Evolutionary conservation across 1,140 invertebrate species (phyloP).

Genomic region (Hesperophylax magnus): DNA sequence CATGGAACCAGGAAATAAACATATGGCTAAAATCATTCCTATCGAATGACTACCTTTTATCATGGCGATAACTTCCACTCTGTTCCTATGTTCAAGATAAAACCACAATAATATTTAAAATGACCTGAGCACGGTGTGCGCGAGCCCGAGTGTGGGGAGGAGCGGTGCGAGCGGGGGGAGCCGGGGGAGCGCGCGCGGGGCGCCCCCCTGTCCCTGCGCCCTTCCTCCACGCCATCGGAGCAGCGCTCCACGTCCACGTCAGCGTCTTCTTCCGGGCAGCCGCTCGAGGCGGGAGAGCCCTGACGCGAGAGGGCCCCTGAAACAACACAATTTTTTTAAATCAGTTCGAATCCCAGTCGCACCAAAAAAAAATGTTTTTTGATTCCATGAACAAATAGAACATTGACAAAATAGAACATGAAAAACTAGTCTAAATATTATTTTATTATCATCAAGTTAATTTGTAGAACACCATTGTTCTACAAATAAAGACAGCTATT

Average conservation of each 20-base stretch:
- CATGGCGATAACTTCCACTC: too few relatives aligned
- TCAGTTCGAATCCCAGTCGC: background rate
- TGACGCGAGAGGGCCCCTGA: conserved; percentile 66
- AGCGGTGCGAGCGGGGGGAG: conserved; percentile 60
- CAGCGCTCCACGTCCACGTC: conserved; percentile 70
- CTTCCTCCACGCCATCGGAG: conserved; percentile 64
- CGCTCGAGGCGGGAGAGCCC: conserved; percentile 67
- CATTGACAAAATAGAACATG: background rate
- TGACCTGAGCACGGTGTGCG: conserved; percentile 67
- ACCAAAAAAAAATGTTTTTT: background rate
- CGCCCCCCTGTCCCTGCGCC: conserved; percentile 58
- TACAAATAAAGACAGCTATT: too few relatives aligned
- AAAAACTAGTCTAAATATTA: too few relatives aligned
- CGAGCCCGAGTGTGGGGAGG: conserved; percentile 57
- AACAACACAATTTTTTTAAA: conserved; percentile 21
- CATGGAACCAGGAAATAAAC: too few relatives aligned
- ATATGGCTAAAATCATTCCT: too few relatives aligned
- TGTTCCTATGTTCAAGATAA: too few relatives aligned
- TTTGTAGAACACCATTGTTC: too few relatives aligned
- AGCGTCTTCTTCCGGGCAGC: conserved; percentile 65
- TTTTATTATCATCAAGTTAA: too few relatives aligned
- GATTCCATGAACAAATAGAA: background rate
- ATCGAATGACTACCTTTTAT: too few relatives aligned
- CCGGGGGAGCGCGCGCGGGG: conserved; percentile 56
- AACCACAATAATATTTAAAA: conserved; percentile 59